Percentiles rank a stretch among this genome's conserved stretches.
Evolutionary conservation across 2,888 invertebrate genomes (phyloP).

Genomic region (Onchidella celtica): DNA sequence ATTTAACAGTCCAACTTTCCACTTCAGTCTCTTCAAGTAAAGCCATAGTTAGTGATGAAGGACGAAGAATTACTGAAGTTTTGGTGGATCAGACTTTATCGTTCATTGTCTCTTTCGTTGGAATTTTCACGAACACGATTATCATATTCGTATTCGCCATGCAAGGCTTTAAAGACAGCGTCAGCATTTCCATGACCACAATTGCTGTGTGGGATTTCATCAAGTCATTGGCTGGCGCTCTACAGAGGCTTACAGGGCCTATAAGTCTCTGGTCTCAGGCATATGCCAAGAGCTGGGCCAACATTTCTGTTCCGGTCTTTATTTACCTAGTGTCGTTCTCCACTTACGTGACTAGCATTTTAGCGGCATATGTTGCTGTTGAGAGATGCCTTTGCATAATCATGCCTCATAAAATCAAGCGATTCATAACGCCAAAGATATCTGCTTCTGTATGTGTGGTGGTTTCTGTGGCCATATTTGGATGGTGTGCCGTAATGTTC

Average conservation of each 20-base stretch:
- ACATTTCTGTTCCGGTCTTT: not conserved
- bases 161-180: constrained; percentile 29
- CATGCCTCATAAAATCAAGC: not conserved
- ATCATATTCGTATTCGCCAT: not conserved
- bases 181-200: constrained; percentile 29
- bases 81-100: constrained; percentile 6
- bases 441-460: not conserved
- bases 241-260: constrained; percentile 5
- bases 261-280: not conserved
- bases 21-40: no score
- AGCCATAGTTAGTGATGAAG: no score
- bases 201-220: constrained; percentile 31
- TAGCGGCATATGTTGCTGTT: no score
- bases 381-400: constrained; percentile 31
- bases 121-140: constrained; percentile 13
- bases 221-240: not conserved
- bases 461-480: constrained; percentile 11
- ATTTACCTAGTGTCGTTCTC: not conserved
- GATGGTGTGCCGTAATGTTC: constrained; percentile 3
- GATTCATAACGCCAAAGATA: not conserved
- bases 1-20: no score
- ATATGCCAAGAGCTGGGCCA: constrained; percentile 13
- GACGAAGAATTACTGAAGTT: not conserved
- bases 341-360: constrained; percentile 26
- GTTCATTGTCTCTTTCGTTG: not conserved